Percentiles rank a stretch among this genome's conserved stretches.
These are phyloP conservation scores for Calvadosia cruxmelitensis DNA, from an alignment of 30 jellyfish, hydroid and myxozoan species.

Conservation along the genomic window DNA sequence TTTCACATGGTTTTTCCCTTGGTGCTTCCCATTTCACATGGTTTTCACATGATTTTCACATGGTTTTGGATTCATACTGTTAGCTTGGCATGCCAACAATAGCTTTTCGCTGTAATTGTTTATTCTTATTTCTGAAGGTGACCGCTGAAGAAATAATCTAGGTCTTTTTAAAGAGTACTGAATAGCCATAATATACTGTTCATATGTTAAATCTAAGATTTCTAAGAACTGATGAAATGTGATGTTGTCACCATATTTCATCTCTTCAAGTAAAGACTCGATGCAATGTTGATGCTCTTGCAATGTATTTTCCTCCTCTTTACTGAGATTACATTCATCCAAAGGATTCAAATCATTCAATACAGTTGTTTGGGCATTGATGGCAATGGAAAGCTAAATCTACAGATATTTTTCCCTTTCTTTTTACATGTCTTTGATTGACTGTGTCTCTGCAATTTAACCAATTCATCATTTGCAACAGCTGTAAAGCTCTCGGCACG, in stretches of 20 bases:
- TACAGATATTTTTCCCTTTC: constrained; percentile 13
- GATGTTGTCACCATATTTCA: constrained; percentile 10
- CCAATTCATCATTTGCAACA: constrained; percentile 11
- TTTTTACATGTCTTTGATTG: constrained; percentile 41
- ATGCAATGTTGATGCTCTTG: neutral
- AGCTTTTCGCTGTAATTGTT: constrained; percentile 17
- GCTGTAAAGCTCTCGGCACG: constrained; percentile 1
- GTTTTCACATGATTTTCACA: too few relatives aligned
- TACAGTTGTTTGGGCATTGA: constrained; percentile 17
- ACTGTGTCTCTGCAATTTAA: constrained; percentile 25
- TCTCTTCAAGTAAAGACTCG: constrained; percentile 10
- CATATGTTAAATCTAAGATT: neutral
- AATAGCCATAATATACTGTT: constrained; percentile 2
- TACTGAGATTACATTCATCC: neutral
- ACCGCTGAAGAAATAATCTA: constrained; percentile 3
- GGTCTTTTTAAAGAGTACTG: constrained; percentile 9
- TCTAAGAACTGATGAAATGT: constrained; percentile 4
- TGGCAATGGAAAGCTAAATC: constrained; percentile 30
- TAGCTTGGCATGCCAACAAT: constrained; percentile 24
- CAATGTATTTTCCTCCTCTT: neutral
- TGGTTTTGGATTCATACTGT: too few relatives aligned
- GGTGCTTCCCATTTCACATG: too few relatives aligned
- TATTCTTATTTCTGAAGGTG: constrained; percentile 12
- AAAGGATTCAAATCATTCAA: constrained; percentile 8
- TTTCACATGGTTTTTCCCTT: too few relatives aligned